Conservation (phyloP, 2,113 vertebrate species). For the Dasyornis broadbenti region DNA sequence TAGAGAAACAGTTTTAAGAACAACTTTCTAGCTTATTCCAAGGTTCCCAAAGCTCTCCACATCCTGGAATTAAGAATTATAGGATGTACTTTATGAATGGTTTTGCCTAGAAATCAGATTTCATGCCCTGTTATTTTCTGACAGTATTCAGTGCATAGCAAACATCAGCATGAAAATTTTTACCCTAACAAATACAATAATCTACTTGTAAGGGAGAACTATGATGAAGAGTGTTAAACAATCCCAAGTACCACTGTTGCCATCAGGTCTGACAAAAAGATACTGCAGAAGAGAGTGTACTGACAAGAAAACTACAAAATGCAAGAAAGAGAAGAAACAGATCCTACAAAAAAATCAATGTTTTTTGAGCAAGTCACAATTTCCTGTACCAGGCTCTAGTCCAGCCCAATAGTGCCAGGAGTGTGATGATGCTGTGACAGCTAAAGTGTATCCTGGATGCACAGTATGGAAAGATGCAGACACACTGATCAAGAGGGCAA, state of each 20-base stretch:
- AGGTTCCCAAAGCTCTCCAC: background rate
- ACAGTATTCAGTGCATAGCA: background rate
- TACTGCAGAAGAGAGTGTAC: no score
- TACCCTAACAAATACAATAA: background rate
- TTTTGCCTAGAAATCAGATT: background rate
- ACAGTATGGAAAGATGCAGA: background rate
- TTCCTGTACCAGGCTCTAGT: background rate
- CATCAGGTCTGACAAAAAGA: background rate
- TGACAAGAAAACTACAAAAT: background rate
- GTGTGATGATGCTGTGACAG: background rate
- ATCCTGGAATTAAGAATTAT: background rate
- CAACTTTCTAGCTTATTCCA: background rate
- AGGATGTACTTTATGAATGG: background rate
- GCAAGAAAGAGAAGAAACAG: background rate
- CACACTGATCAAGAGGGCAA: background rate
- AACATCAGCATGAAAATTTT: background rate
- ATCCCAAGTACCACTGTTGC: background rate
- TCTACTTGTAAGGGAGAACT: background rate
- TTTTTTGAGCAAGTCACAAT: background rate
- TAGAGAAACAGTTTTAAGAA: background rate
- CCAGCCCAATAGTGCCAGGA: background rate
- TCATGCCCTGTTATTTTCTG: background rate
- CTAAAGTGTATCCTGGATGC: rapidly evolving
- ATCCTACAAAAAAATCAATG: background rate
- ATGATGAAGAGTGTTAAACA: background rate